A percentile compares a stretch with the other conserved stretches of the same genome.
These are phyloP conservation scores for Sebastes aleutianus DNA, from an alignment of 2,797 vertebrate genomes.

Conservation along the genomic window DNA sequence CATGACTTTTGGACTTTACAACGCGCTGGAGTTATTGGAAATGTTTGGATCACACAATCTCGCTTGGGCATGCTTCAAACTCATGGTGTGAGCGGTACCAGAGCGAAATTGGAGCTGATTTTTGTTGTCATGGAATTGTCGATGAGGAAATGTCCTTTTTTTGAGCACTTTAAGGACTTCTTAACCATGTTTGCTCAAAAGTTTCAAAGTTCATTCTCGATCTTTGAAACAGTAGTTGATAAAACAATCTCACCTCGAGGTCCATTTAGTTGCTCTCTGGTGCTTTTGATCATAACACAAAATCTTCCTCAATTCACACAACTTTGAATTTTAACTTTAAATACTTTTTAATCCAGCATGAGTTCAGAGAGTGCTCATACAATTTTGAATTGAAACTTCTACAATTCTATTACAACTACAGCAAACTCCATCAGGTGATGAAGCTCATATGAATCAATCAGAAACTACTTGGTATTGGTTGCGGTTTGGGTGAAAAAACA, in stretches of 20 bases:
- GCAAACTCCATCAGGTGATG: not conserved
- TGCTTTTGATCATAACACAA: not conserved
- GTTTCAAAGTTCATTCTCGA: not conserved
- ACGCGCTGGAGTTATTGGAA: too few species aligned
- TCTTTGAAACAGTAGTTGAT: not conserved
- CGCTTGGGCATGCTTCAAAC: too few species aligned
- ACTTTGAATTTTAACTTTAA: not conserved
- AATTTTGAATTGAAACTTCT: not conserved
- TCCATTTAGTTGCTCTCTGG: too few species aligned
- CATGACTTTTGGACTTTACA: too few species aligned
- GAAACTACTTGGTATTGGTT: not conserved
- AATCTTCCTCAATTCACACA: not conserved
- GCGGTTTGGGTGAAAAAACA: not conserved
- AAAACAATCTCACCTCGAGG: not conserved
- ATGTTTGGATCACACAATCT: too few species aligned
- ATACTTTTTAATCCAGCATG: not conserved
- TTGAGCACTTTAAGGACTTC: not conserved
- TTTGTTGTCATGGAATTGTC: too few species aligned
- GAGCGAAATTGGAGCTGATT: too few species aligned
- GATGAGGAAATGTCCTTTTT: fast-evolving
- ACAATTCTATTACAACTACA: not conserved
- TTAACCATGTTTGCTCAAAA: not conserved
- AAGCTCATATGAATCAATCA: not conserved
- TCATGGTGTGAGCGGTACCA: too few species aligned
- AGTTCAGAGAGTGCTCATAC: not conserved